Base-by-base conservation (phyloP, 1,140 invertebrate genomes). In the Heliconius congener region DNA sequence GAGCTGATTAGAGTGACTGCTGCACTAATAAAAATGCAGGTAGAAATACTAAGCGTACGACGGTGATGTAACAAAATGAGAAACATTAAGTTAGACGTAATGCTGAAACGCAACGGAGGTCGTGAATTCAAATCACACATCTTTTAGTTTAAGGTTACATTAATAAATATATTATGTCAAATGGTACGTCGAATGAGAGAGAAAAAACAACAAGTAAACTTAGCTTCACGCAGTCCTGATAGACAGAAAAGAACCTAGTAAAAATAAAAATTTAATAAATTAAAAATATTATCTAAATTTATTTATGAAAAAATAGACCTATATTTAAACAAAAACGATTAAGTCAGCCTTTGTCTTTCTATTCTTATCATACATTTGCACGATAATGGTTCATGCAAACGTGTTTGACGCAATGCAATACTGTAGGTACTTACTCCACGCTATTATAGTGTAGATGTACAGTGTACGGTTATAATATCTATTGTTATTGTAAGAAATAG, bases 371-470 rank as follows among this genome's bases (percentile, higher is more conserved):
- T 71, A 77, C 74, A 76, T 50, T 66, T 39, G 57, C 39, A 50
- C 74, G 74, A 76, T 71, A 76, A 76, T 37, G n/a, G 52, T 57
- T 76, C 60, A 50, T 76, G 74, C 42, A 76, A 42, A 76, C 74
- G 74, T 76, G 60, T 30, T 30, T 76, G 74, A 76, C 74, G 74
- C 42, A 76, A 70, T 76, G 42, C 27, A 27, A 30, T 66, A 30
- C 60, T 16, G 60, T 66, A 8, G 27, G 13, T 30, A 66, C 60
- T 23, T 30, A 60, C 57, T 27, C 6, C 8, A 27, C 23, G 1
- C 57, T 60, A 27, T 60, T 60, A 57, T 57, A 27, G n/a, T 60
- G 9, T 60, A 27, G 55, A 23, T 16, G 57, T 11, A n/a, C 13
- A 5, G 60, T 66, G 3, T 30, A 66, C 2, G 19, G 9, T 57